phyloP scores from a whole-genome alignment of 1,140 invertebrate genomes.

The Triops cancriformis region DNA sequence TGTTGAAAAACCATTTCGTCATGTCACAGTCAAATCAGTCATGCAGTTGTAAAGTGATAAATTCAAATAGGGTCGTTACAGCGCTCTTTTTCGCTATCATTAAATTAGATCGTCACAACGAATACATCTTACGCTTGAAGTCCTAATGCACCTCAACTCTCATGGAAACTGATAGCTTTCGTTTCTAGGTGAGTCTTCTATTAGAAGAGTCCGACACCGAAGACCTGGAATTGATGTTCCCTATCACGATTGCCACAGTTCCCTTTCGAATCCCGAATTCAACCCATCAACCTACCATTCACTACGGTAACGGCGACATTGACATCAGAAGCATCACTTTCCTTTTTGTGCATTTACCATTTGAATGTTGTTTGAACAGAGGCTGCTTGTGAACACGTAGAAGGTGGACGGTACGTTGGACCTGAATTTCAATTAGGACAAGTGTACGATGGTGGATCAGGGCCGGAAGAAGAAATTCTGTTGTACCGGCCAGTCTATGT shows the following conservation, averaged over 20 bases:
- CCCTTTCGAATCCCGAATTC: constrained; percentile 69
- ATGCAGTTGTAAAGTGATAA: too few species aligned
- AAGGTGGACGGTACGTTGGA: constrained; percentile 71
- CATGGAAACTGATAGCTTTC: not conserved
- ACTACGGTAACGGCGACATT: constrained; percentile 52
- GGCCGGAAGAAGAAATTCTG: constrained; percentile 44
- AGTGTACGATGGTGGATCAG: constrained; percentile 63
- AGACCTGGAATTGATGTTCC: constrained; percentile 65
- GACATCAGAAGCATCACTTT: constrained; percentile 34
- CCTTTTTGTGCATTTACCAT: constrained; percentile 21
- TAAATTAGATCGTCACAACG: too few species aligned
- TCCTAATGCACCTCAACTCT: not conserved
- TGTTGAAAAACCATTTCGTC: too few species aligned
- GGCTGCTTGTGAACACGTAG: constrained; percentile 58
- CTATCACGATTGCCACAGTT: constrained; percentile 71
- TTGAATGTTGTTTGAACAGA: constrained; percentile 45
- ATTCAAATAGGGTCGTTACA: too few species aligned
- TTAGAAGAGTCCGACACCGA: constrained; percentile 56
- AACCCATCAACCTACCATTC: constrained; percentile 52
- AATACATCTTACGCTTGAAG: too few species aligned
- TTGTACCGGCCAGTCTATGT: constrained; percentile 60
- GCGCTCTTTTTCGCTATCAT: too few species aligned
- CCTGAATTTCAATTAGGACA: constrained; percentile 72
- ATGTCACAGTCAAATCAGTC: too few species aligned
- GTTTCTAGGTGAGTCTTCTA: constrained; percentile 55